These are phyloP conservation scores for Drosophila burlai DNA, from an alignment of 1,140 invertebrate genomes.

Conservation along the genomic window DNA sequence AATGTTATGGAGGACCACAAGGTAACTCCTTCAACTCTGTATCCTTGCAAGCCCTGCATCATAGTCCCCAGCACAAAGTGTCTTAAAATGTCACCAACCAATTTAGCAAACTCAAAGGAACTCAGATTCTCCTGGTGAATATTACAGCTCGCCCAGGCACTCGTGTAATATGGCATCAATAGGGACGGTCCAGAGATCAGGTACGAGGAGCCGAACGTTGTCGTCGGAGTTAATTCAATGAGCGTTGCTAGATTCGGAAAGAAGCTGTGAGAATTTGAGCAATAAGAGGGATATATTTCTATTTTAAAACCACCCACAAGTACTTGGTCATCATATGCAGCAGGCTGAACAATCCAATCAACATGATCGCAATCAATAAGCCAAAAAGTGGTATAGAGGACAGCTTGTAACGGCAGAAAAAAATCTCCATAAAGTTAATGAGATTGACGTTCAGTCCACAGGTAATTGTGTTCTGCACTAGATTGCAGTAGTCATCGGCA, in stretches of 20 bases:
- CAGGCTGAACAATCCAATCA: not conserved
- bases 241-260: conserved; percentile 49
- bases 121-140: not conserved
- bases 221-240: conserved; percentile 41
- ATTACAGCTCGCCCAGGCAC: conserved; percentile 1
- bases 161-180: conserved; percentile 19
- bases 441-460: conserved; percentile 24
- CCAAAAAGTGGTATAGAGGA: not conserved
- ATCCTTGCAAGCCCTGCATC: conserved; percentile 22
- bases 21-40: conserved; percentile 12
- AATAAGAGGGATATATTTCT: not conserved
- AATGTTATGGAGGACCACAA: conserved; percentile 40
- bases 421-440: conserved; percentile 37
- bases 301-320: conserved; percentile 46
- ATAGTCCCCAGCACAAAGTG: conserved; percentile 30
- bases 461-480: not conserved
- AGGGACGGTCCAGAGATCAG: conserved; percentile 18
- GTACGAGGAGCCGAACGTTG: conserved; percentile 21
- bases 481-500: conserved; percentile 18
- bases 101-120: conserved; percentile 13
- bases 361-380: not conserved
- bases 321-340: conserved; percentile 44
- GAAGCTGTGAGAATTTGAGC: conserved; percentile 9
- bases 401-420: conserved; percentile 15
- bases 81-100: conserved; percentile 19